phyloP scores from a whole-genome alignment of 2,888 invertebrate genomes.

The Megastigmus dorsalis region DNA sequence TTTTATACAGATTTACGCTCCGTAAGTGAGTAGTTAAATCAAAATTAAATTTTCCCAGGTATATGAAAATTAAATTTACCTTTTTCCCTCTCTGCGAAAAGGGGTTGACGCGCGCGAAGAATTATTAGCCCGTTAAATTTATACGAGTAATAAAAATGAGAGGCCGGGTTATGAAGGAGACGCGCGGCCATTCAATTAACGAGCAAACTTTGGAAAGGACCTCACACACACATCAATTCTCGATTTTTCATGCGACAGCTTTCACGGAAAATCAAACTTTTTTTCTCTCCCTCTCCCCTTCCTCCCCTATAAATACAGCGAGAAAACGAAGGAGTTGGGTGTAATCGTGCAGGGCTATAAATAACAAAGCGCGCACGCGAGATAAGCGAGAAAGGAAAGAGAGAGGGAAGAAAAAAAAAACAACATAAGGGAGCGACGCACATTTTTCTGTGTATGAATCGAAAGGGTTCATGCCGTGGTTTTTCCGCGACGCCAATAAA shows the following conservation, averaged over 20 bases:
- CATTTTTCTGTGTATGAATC: not conserved
- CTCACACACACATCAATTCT: not conserved
- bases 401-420: too few species aligned
- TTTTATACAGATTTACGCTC: too few species aligned
- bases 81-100: too few species aligned
- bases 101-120: too few species aligned
- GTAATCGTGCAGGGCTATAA: conserved; percentile 7
- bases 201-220: not conserved
- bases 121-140: too few species aligned
- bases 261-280: conserved; percentile 1
- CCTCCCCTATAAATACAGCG: conserved; percentile 4
- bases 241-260: conserved; percentile 26
- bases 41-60: too few species aligned
- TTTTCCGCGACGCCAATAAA: conserved; percentile 25
- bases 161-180: too few species aligned
- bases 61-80: too few species aligned
- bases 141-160: too few species aligned
- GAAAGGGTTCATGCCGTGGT: conserved; percentile 15
- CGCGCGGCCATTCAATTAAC: not conserved
- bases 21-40: too few species aligned
- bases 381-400: too few species aligned
- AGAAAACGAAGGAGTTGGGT: not conserved
- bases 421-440: not conserved
- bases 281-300: too few species aligned
- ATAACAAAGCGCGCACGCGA: conserved; percentile 20